phyloP scores from a whole-genome alignment of 2,797 vertebrate genomes.

The Rhadinocentrus ornatus region DNA sequence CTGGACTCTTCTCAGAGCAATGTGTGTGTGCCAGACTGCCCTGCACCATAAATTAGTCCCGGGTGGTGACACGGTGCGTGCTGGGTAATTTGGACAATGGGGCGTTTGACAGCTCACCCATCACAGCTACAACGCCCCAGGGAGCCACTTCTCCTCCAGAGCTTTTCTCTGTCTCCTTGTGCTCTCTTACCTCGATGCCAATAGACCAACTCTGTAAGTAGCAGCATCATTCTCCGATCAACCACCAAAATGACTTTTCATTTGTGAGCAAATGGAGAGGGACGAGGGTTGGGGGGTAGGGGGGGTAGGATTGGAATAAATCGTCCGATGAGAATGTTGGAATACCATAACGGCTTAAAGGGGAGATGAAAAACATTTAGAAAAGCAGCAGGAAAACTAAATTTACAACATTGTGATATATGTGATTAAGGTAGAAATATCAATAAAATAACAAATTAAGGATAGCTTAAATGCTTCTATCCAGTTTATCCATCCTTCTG shows the following conservation, averaged over 20 bases:
- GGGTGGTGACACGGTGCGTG: slow-evolving; percentile 83
- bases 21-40: slow-evolving; percentile 60
- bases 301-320: slow-evolving; percentile 12
- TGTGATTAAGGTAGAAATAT: slow-evolving; percentile 5
- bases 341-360: slow-evolving; percentile 35
- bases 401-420: slow-evolving; percentile 3
- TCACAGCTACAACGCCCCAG: slow-evolving; percentile 82
- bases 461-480: neutral
- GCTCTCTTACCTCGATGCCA: slow-evolving; percentile 71
- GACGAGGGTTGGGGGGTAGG: neutral
- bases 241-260: slow-evolving; percentile 82
- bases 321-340: slow-evolving; percentile 23
- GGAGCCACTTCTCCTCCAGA: slow-evolving; percentile 81
- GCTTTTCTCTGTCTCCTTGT: slow-evolving; percentile 74
- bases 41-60: slow-evolving; percentile 86
- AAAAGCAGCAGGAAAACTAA: slow-evolving; percentile 13
- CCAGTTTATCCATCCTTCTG: neutral
- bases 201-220: slow-evolving; percentile 84
- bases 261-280: slow-evolving; percentile 52
- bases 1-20: slow-evolving; percentile 58
- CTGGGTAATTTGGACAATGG: slow-evolving; percentile 88
- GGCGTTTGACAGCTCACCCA: slow-evolving; percentile 90
- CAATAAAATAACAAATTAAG: neutral
- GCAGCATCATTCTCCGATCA: slow-evolving; percentile 87
- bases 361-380: slow-evolving; percentile 18